Evolutionary conservation across 2,113 vertebrate genomes (phyloP).

Genomic region (Muntiacus reevesi): DNA sequence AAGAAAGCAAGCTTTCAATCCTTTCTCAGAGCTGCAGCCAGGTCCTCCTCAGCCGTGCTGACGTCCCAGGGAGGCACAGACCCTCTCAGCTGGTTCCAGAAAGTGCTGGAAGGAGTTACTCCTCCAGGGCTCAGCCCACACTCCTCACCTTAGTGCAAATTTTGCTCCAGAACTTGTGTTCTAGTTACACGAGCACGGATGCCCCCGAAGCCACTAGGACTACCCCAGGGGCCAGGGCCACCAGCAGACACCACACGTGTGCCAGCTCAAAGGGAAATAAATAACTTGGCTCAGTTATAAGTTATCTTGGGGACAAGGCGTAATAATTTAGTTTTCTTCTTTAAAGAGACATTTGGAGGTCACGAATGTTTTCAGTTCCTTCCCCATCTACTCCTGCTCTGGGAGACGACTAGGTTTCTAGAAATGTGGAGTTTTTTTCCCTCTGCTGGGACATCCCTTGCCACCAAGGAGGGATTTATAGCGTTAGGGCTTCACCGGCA

Average conservation of each 20-base stretch:
- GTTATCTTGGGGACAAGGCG: conserved; percentile 52
- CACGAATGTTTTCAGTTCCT: background rate
- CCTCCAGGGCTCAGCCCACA: background rate
- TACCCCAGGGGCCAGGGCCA: background rate
- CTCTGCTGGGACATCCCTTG: background rate
- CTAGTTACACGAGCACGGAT: background rate
- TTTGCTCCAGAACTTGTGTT: background rate
- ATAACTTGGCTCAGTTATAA: conserved; percentile 59
- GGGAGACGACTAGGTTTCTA: background rate
- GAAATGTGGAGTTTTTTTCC: background rate
- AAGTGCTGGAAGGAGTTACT: background rate
- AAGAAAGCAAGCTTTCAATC: background rate
- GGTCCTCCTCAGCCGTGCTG: background rate
- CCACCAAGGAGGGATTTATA: background rate
- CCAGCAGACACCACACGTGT: background rate
- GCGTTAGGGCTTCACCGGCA: conserved; percentile 84
- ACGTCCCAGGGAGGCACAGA: background rate
- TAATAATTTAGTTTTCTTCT: conserved; percentile 61
- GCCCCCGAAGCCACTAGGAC: background rate
- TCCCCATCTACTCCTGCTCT: background rate
- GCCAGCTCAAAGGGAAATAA: conserved; percentile 49
- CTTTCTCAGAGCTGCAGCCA: background rate
- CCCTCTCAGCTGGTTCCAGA: background rate
- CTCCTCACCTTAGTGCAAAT: conserved; percentile 45
- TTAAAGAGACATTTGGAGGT: conserved; percentile 34